Evolutionary conservation across 2,797 vertebrate genomes (phyloP).

Genomic region (Micrastur ruficollis): DNA sequence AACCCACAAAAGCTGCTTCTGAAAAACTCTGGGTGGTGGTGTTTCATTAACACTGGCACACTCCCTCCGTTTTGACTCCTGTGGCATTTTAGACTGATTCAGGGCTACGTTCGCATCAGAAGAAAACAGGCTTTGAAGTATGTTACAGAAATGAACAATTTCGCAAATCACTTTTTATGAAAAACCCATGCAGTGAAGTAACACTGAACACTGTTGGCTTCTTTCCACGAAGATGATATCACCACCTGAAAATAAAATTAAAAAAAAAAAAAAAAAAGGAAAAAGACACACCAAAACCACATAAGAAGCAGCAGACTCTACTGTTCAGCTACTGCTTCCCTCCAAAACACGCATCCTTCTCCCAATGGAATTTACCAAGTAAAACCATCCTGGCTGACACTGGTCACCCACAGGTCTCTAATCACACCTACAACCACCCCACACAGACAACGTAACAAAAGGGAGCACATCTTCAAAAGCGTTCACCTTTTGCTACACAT

Average conservation of each 20-base stretch:
- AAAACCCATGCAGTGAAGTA: not conserved
- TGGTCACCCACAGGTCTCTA: not conserved
- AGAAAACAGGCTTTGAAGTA: not conserved
- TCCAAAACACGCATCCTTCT: not conserved
- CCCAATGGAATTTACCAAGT: not conserved
- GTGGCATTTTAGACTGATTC: not conserved
- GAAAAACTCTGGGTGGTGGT: slow-evolving; percentile 67
- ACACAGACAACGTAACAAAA: not conserved
- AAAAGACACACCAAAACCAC: not conserved
- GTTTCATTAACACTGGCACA: slow-evolving; percentile 50
- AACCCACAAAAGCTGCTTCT: slow-evolving; percentile 46
- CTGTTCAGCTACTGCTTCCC: not conserved
- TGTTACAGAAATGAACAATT: not conserved
- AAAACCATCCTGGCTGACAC: not conserved
- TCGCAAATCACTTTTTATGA: not conserved
- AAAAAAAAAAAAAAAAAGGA: not conserved
- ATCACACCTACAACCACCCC: not conserved
- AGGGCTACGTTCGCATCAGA: not conserved
- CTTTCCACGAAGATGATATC: not conserved
- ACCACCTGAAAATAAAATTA: not conserved
- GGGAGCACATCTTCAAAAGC: not conserved
- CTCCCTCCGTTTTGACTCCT: not conserved
- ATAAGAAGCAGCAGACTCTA: not conserved
- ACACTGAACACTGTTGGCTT: not conserved
- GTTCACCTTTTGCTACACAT: not conserved